Evolutionary conservation across 1,140 invertebrate genomes (phyloP).

Genomic region (Aricia agestis): DNA sequence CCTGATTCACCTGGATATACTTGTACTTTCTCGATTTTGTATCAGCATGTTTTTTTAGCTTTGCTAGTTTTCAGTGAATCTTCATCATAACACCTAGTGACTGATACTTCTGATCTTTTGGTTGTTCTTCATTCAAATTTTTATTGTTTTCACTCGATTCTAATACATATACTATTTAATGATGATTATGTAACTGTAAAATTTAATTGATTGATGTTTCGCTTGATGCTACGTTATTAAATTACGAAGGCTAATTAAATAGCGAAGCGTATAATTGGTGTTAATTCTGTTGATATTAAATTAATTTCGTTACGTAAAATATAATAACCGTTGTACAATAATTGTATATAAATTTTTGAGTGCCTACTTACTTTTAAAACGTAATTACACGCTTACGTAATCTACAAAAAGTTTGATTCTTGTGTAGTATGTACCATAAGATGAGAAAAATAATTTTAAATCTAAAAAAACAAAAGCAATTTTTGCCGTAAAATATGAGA

Average conservation of each 20-base stretch:
- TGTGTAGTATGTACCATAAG: too few species aligned
- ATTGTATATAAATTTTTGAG: too few species aligned
- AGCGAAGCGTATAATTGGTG: not conserved
- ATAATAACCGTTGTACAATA: not conserved
- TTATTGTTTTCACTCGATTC: not conserved
- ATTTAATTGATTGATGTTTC: not conserved
- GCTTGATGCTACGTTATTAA: slow-evolving; percentile 16
- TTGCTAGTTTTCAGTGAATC: not conserved
- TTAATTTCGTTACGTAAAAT: not conserved
- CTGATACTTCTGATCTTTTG: slow-evolving; percentile 27
- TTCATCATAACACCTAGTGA: slow-evolving; percentile 8
- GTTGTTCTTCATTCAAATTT: not conserved
- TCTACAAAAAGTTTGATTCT: too few species aligned
- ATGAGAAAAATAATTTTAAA: too few species aligned
- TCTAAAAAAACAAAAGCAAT: too few species aligned
- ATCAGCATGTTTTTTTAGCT: not conserved
- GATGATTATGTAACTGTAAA: not conserved
- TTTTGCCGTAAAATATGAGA: too few species aligned
- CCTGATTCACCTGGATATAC: not conserved
- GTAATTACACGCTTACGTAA: not conserved
- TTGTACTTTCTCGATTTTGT: not conserved
- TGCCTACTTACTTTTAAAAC: not conserved
- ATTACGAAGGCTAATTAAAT: not conserved
- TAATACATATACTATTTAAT: not conserved
- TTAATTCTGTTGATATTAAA: slow-evolving; percentile 12